Evolutionary conservation across 2,797 vertebrate species (phyloP).

Genomic region (Pseudomugil gertrudae): DNA sequence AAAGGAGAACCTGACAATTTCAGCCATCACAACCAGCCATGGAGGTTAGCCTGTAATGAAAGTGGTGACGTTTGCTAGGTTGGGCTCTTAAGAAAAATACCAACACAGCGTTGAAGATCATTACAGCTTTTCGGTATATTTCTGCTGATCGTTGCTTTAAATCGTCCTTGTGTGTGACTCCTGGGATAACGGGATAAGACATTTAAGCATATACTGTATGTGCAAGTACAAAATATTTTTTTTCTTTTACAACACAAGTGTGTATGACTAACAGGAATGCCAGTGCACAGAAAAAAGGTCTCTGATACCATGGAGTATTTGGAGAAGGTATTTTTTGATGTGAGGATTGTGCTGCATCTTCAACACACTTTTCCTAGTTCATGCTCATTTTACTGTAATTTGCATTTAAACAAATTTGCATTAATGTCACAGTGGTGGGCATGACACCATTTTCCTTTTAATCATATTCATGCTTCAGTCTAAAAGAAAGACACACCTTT

Average conservation of each 20-base stretch:
- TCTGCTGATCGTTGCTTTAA: slow-evolving; percentile 4
- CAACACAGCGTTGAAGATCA: background rate
- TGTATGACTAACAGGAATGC: background rate
- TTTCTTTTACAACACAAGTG: background rate
- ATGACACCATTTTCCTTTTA: slow-evolving; percentile 7
- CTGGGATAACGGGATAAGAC: slow-evolving; percentile 16
- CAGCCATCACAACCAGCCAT: slow-evolving; percentile 24
- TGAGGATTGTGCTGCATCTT: background rate
- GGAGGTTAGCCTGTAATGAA: slow-evolving; percentile 30
- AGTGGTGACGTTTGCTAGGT: slow-evolving; percentile 16
- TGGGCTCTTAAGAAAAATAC: slow-evolving; percentile 17
- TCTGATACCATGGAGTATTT: background rate
- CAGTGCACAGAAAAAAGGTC: background rate
- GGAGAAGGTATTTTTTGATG: background rate
- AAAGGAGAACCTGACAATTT: slow-evolving; percentile 39
- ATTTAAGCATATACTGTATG: slow-evolving; percentile 10
- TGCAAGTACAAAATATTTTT: slow-evolving; percentile 10
- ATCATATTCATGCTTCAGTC: slow-evolving; percentile 6
- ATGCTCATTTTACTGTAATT: background rate
- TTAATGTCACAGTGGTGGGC: background rate
- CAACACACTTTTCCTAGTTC: background rate
- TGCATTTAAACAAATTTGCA: background rate
- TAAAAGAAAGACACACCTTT: slow-evolving; percentile 3
- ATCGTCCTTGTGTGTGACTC: background rate
- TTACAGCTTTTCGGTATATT: slow-evolving; percentile 22